Conservation (phyloP, 2,888 invertebrate genomes). For the Reticulitermes lucifugus region DNA sequence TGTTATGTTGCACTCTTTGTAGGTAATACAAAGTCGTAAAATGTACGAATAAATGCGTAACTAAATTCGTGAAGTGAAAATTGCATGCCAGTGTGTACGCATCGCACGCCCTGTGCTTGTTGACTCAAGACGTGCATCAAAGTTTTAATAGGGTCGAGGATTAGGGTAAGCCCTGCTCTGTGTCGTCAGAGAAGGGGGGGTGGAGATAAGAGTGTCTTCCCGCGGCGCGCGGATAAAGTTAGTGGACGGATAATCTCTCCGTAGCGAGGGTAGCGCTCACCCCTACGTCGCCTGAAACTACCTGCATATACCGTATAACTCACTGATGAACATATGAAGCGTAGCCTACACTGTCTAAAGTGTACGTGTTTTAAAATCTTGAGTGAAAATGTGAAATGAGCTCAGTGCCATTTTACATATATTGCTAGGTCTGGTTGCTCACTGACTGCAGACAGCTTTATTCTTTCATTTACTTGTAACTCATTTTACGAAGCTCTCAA, state of each 20-base stretch:
- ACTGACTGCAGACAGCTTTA: too few relatives aligned
- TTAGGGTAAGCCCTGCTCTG: slow-evolving; percentile 42
- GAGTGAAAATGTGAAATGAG: too few relatives aligned
- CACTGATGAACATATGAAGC: too few relatives aligned
- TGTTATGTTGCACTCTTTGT: too few relatives aligned
- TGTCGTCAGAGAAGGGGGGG: slow-evolving; percentile 12
- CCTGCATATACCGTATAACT: background rate
- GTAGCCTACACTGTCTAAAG: too few relatives aligned
- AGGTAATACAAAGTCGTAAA: too few relatives aligned
- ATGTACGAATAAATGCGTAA: too few relatives aligned
- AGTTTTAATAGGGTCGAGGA: slow-evolving; percentile 51
- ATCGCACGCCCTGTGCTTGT: background rate
- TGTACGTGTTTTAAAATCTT: too few relatives aligned
- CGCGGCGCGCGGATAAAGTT: slow-evolving; percentile 35
- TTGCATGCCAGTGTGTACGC: background rate
- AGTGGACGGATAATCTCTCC: slow-evolving; percentile 36
- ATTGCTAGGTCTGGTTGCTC: too few relatives aligned
- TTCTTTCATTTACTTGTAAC: too few relatives aligned
- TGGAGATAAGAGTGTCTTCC: background rate
- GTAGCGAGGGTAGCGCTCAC: background rate
- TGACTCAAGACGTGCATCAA: slow-evolving; percentile 42
- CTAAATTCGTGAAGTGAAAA: background rate
- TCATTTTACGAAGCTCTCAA: too few relatives aligned
- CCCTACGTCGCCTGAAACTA: background rate
- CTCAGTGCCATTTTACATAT: too few relatives aligned